Conservation (phyloP, 2,888 invertebrate genomes). For the Aromia moschata region DNA sequence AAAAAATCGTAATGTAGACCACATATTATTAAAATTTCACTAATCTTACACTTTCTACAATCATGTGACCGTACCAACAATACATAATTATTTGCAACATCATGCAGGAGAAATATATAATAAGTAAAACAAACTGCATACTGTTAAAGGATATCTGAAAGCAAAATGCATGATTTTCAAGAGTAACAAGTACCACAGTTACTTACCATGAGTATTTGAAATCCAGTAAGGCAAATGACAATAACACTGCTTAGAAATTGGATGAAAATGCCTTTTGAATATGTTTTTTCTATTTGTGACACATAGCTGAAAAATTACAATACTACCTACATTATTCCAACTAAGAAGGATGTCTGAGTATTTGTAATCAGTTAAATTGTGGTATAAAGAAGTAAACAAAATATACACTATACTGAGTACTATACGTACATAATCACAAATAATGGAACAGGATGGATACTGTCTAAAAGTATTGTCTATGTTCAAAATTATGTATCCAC, state of each 20-base stretch:
- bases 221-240: slow-evolving; percentile 14
- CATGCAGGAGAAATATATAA: slow-evolving; percentile 42
- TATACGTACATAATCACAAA: too few species aligned
- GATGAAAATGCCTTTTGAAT: slow-evolving; percentile 23
- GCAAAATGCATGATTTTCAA: neutral
- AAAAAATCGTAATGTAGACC: slow-evolving; percentile 18
- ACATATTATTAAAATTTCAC: neutral
- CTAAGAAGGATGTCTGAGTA: too few species aligned
- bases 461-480: too few species aligned
- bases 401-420: too few species aligned
- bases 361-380: too few species aligned
- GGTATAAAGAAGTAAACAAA: too few species aligned
- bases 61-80: slow-evolving; percentile 41
- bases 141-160: slow-evolving; percentile 39
- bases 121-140: slow-evolving; percentile 35
- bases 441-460: too few species aligned
- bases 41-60: slow-evolving; percentile 38
- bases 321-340: too few species aligned
- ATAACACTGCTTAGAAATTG: slow-evolving; percentile 23
- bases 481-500: too few species aligned
- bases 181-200: too few species aligned
- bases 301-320: slow-evolving; percentile 18
- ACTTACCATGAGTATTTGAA: slow-evolving; percentile 7
- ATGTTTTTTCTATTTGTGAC: slow-evolving; percentile 13
- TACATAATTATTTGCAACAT: slow-evolving; percentile 40